Conservation (phyloP, 2,888 invertebrate species). For the Dascillus cervinus region DNA sequence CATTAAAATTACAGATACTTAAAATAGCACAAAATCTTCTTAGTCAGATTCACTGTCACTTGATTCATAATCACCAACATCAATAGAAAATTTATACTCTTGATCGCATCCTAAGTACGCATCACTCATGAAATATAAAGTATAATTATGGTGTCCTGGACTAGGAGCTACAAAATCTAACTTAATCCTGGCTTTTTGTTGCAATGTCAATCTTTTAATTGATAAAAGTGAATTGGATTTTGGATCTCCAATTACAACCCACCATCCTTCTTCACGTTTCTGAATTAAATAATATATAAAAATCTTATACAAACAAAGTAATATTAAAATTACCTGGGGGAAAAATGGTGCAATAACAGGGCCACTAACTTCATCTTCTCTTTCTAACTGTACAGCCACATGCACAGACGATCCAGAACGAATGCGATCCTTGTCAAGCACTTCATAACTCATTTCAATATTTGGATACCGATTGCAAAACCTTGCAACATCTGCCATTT, state of each 20-base stretch:
- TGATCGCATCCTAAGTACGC: slow-evolving; percentile 99
- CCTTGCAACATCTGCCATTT: slow-evolving; percentile 96
- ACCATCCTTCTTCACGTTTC: slow-evolving; percentile 91
- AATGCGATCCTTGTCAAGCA: slow-evolving; percentile 70
- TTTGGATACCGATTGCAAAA: slow-evolving; percentile 99
- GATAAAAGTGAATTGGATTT: slow-evolving; percentile 89
- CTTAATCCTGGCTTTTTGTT: slow-evolving; percentile 80
- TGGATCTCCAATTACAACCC: slow-evolving; percentile 98
- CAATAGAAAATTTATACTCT: slow-evolving; percentile 89
- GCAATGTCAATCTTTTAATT: slow-evolving; percentile 92
- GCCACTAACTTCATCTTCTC: slow-evolving; percentile 94
- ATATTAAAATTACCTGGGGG: slow-evolving; percentile 74
- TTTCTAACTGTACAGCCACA: slow-evolving; percentile 84
- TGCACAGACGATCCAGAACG: slow-evolving; percentile 80
- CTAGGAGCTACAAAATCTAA: slow-evolving; percentile 92
- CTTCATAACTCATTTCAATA: slow-evolving; percentile 91
- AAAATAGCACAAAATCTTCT: slow-evolving; percentile 12
- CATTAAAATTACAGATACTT: too few species aligned
- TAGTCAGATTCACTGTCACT: slow-evolving; percentile 55
- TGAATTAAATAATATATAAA: slow-evolving; percentile 38
- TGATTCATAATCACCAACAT: slow-evolving; percentile 69
- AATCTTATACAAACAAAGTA: too few species aligned
- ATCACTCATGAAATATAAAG: slow-evolving; percentile 98
- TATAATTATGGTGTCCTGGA: slow-evolving; percentile 83
- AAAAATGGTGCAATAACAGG: slow-evolving; percentile 98